A percentile compares a stretch with the other conserved stretches of the same genome.
These are phyloP conservation scores for Drosophila guanche DNA, from an alignment of 1,140 invertebrate genomes.

Conservation along the genomic window DNA sequence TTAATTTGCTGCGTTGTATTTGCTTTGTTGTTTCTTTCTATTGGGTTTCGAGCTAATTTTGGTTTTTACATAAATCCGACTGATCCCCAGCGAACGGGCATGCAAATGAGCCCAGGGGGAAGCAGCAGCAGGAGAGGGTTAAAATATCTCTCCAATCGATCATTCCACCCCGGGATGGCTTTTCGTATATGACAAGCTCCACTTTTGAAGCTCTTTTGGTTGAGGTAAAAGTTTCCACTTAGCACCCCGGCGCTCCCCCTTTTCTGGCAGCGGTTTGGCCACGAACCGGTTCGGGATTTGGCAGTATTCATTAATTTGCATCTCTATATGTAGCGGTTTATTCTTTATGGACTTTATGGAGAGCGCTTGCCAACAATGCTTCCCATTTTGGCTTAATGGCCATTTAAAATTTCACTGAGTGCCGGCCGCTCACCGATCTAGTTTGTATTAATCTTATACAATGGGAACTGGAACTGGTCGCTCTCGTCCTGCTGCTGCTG, in stretches of 20 bases:
- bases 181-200: constrained; percentile 33
- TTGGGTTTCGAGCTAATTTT: constrained; percentile 55
- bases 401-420: constrained; percentile 73
- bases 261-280: neutral
- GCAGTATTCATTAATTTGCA: constrained; percentile 74
- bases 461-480: constrained; percentile 53
- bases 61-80: constrained; percentile 66
- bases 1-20: constrained; percentile 59
- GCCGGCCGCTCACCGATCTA: constrained; percentile 32
- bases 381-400: constrained; percentile 68
- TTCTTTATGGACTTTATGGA: constrained; percentile 55
- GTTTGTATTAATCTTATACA: constrained; percentile 64
- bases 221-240: constrained; percentile 49
- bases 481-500: constrained; percentile 60
- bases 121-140: constrained; percentile 22
- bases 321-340: constrained; percentile 68
- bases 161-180: constrained; percentile 15
- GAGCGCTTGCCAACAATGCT: constrained; percentile 62
- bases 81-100: constrained; percentile 52
- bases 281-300: constrained; percentile 44
- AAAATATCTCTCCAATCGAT: constrained; percentile 41
- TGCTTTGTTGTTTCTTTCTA: constrained; percentile 17
- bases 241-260: constrained; percentile 22
- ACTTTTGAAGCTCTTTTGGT: constrained; percentile 33
- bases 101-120: constrained; percentile 54